Evolutionary conservation across 64 coral and sea anemone genomes (phyloP), one percentile per base, ranked within the genome.

Genomic region (Pocillopora verrucosa): DNA sequence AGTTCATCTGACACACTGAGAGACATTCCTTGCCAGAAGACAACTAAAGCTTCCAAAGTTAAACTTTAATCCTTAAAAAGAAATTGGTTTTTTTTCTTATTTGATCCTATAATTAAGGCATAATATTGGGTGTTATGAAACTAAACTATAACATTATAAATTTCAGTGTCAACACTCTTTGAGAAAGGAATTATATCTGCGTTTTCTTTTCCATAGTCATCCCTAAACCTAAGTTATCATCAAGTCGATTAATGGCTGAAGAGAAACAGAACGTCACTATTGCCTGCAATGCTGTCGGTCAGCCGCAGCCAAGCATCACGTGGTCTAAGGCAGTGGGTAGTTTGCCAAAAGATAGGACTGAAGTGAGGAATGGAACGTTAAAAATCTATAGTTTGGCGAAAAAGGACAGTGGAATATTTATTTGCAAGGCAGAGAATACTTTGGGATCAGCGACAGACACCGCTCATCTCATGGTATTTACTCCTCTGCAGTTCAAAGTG

Each of bases 281-380:
- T 20, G 20, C 36, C 34, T 91, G 88, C 25, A 90, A n/a, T 90
- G 65, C 88, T 22, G 25, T 77, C 59, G 78, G 88, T 72, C 77
- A 60, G 38, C 88, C 88, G n/a, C 69, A 58, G 11, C 88, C 88
- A 16, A 58, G 16, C 1, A 24, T 90, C 30, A 90, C 88, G 0
- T 90, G 88, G 88, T 90, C 67, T 5, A 90, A 30, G 13, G 13
- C 79, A 5, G 64, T 73, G 0, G 65, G 78, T 9, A 35, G 16
- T 56, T 35, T 90, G 12, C 88, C 75, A 56, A 0, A n/a, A 3
- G 0, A 26, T 14, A 65, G 80, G 30, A 14, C 30, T 35, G 14
- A 7, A 13, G 56, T 65, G 36, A 65, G 30, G 16, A 37, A 67
- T 9, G 80, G 80, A 65, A 35, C 61, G 11, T 12, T 84, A 13